Conservation (phyloP, 2,797 vertebrate species). For the Zalophus californianus region DNA sequence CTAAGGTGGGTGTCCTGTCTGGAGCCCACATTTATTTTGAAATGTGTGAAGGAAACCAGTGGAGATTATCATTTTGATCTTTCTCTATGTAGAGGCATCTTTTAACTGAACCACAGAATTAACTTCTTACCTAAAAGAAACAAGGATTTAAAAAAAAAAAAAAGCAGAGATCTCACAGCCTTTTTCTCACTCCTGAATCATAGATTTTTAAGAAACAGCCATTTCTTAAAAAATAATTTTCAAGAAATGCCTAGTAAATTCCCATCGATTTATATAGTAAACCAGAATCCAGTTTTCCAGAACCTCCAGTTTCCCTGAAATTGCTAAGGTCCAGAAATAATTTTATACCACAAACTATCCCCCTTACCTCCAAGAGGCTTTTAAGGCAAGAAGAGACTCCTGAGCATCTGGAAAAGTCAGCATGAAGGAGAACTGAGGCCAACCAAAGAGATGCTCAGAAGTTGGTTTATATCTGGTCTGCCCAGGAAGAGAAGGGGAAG, state of each 20-base stretch:
- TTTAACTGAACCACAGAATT: background rate
- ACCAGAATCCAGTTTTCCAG: background rate
- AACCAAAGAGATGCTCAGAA: background rate
- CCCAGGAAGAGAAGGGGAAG: background rate
- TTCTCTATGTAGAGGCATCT: constrained; percentile 8
- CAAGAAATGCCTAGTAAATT: background rate
- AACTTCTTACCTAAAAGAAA: constrained; percentile 3
- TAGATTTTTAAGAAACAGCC: background rate
- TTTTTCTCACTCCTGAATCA: background rate
- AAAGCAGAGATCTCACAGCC: background rate
- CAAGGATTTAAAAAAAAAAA: background rate
- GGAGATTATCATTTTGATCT: constrained; percentile 51
- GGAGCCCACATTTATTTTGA: constrained; percentile 58
- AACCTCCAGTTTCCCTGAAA: background rate
- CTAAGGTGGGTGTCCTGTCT: constrained; percentile 57
- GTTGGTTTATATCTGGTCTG: background rate
- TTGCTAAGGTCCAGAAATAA: background rate
- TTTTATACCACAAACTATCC: background rate
- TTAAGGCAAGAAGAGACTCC: background rate
- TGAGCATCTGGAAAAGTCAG: background rate
- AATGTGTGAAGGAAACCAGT: constrained; percentile 56
- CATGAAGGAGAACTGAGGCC: background rate
- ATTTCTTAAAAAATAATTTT: background rate
- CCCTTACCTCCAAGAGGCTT: background rate
- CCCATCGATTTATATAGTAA: background rate